Base-by-base conservation (phyloP, 2,113 vertebrate species). In the Lepus europaeus region DNA sequence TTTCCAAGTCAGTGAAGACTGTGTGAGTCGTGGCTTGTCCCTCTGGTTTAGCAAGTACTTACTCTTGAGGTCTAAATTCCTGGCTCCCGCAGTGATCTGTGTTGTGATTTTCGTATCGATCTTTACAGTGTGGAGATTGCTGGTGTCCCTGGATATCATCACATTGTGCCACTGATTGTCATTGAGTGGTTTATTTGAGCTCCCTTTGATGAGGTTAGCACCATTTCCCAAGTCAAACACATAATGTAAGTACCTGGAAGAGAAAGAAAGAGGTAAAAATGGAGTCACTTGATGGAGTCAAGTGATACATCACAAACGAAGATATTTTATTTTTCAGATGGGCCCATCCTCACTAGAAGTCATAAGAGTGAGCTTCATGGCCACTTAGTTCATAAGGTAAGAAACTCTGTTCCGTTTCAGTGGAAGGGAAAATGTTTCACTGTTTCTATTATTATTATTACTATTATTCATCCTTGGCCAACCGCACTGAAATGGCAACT, bases 151-250 rank as follows among this genome's bases (percentile, higher is more conserved):
- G 59, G 99, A 99, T 97, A 99, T 99, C 98, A 99, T 99, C 82
- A 99, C 99, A 13, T 99, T 99, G 97, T 99, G 99, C 99, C 99
- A 99, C 95, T 99, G 99, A 98, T 99, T 99, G 98, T 99, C 99
- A 27, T 99, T 99, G 90, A 99, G 98, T 59, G 99, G 99, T 96
- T 99, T 99, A 96, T 99, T 99, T 77, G 99, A 99, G 98, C 99
- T 99, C 92, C 99, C 99, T 98, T 99, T 99, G 98, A 99, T 99
- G 95, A 99, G 98, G 96, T 99, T 99, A 80, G 99, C 99, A 97
- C 99, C 99, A 2, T 99, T 99, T 82, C 99, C 99, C 98, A 99
- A 98, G 95, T 99, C 99, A 94, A 99, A 99, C 45, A 99, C 99
- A 29, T 99, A 99, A 95, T 99, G 99, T 90, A 99, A 98, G 97